Percentiles rank a stretch among this genome's conserved stretches.
Evolutionary conservation across 2,888 invertebrate species (phyloP).

Genomic region (Megamerina dolium): DNA sequence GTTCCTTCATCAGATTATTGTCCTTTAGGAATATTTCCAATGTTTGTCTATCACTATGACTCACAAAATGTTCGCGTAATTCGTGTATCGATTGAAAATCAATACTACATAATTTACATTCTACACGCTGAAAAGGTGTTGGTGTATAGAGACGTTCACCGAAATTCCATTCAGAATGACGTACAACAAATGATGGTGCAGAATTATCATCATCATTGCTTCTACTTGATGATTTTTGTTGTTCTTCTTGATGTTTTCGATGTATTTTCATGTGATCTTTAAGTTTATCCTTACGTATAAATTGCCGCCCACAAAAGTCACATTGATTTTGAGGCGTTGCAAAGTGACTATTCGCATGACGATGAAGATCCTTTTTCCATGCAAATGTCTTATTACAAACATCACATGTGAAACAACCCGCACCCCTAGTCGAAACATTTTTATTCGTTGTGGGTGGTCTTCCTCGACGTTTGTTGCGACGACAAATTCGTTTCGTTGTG

Average conservation of each 20-base stretch:
- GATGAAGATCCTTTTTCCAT: constrained; percentile 40
- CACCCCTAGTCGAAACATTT: constrained; percentile 11
- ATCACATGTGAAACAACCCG: constrained; percentile 33
- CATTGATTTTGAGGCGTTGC: constrained; percentile 29
- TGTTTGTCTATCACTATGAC: constrained; percentile 24
- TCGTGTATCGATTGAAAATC: constrained; percentile 28
- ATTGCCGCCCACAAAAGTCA: constrained; percentile 32
- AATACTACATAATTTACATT: constrained; percentile 42
- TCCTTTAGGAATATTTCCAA: constrained; percentile 19
- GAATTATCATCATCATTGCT: too few relatives aligned
- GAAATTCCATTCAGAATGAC: constrained; percentile 30
- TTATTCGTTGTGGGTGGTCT: constrained; percentile 21
- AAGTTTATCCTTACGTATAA: constrained; percentile 38
- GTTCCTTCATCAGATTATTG: constrained; percentile 29
- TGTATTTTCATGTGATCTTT: constrained; percentile 31
- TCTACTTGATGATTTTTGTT: neutral
- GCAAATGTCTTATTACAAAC: constrained; percentile 41
- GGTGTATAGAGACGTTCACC: constrained; percentile 36
- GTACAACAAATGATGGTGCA: too few relatives aligned
- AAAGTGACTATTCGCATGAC: constrained; percentile 33
- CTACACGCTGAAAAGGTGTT: constrained; percentile 27
- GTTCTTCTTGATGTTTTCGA: constrained; percentile 15
- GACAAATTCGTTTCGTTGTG: neutral
- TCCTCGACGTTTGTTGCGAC: constrained; percentile 26
- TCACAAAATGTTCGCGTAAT: constrained; percentile 33